These are phyloP conservation scores for Brachionus rubens DNA, from an alignment of 1,140 invertebrate genomes.

Conservation along the genomic window DNA sequence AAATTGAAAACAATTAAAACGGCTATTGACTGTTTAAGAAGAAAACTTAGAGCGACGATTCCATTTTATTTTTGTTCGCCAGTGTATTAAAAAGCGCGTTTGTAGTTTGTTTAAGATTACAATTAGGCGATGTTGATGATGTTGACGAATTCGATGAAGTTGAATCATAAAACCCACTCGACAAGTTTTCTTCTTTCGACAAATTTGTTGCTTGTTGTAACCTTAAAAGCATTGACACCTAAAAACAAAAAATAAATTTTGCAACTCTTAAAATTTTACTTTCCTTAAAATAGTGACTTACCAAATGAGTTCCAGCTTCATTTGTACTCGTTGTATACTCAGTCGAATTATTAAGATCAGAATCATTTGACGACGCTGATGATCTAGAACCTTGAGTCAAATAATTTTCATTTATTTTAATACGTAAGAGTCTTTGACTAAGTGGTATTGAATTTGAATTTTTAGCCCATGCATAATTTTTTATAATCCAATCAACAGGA, in stretches of 20 bases:
- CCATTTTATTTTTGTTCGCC: conserved; percentile 18
- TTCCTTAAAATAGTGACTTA: not conserved
- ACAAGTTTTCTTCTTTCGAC: not conserved
- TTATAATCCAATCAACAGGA: conserved; percentile 26
- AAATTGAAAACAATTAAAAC: not conserved
- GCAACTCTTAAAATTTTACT: too few relatives aligned
- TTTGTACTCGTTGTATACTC: not conserved
- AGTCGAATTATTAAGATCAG: not conserved
- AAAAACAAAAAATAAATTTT: not conserved
- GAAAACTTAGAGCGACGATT: conserved; percentile 12
- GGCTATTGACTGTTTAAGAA: not conserved
- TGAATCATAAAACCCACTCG: conserved; percentile 44
- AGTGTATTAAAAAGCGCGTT: not conserved
- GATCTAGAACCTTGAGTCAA: not conserved
- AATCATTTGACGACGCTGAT: conserved; percentile 33
- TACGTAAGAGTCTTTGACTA: conserved; percentile 2
- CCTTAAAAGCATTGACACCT: conserved; percentile 36
- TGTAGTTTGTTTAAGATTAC: conserved; percentile 10
- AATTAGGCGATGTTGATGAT: conserved; percentile 33
- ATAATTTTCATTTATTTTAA: conserved; percentile 20
- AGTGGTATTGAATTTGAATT: conserved; percentile 10
- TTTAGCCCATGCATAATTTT: conserved; percentile 38
- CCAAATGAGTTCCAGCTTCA: conserved; percentile 31
- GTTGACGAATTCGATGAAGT: conserved; percentile 17
- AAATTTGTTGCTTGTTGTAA: conserved; percentile 12